These are phyloP conservation scores for Rhimphoctona megacephalus DNA, from an alignment of 2,888 invertebrate species.

Conservation along the genomic window DNA sequence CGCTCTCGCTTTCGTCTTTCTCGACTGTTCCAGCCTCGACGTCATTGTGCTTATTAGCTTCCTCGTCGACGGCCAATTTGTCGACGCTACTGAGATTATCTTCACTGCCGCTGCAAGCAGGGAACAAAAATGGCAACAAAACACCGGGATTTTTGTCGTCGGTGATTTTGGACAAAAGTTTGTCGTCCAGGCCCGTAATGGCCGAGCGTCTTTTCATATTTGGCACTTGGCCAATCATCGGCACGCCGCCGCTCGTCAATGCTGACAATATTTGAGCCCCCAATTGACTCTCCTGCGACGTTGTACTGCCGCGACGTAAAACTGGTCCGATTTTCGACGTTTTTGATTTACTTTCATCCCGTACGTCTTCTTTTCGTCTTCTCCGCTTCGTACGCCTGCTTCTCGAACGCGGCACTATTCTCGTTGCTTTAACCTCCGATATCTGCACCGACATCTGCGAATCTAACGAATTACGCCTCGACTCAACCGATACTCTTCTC, in stretches of 20 bases:
- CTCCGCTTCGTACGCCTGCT: slow-evolving; percentile 84
- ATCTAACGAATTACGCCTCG: slow-evolving; percentile 94
- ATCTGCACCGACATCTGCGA: slow-evolving; percentile 95
- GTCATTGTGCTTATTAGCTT: slow-evolving; percentile 73
- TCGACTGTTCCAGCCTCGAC: slow-evolving; percentile 76
- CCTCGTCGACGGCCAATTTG: slow-evolving; percentile 69
- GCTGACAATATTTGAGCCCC: slow-evolving; percentile 89
- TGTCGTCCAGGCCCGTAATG: slow-evolving; percentile 85
- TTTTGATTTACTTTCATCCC: slow-evolving; percentile 84
- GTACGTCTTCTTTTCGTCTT: too few species aligned
- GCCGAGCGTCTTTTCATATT: slow-evolving; percentile 86
- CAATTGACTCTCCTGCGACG: slow-evolving; percentile 93
- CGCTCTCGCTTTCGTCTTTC: slow-evolving; percentile 79
- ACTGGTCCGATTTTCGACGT: slow-evolving; percentile 79
- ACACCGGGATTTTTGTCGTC: slow-evolving; percentile 78
- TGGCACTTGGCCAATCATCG: slow-evolving; percentile 87
- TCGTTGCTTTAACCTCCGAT: slow-evolving; percentile 90
- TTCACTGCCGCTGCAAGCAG: slow-evolving; percentile 84
- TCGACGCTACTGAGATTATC: slow-evolving; percentile 81
- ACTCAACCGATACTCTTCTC: slow-evolving; percentile 94
- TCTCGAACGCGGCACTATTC: slow-evolving; percentile 86
- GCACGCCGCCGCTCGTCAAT: slow-evolving; percentile 86
- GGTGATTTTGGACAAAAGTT: slow-evolving; percentile 76
- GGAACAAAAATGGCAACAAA: slow-evolving; percentile 85
- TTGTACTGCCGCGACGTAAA: slow-evolving; percentile 88